These are phyloP conservation scores for Galerucella calmariensis DNA, from an alignment of 2,888 invertebrate genomes.

Conservation along the genomic window DNA sequence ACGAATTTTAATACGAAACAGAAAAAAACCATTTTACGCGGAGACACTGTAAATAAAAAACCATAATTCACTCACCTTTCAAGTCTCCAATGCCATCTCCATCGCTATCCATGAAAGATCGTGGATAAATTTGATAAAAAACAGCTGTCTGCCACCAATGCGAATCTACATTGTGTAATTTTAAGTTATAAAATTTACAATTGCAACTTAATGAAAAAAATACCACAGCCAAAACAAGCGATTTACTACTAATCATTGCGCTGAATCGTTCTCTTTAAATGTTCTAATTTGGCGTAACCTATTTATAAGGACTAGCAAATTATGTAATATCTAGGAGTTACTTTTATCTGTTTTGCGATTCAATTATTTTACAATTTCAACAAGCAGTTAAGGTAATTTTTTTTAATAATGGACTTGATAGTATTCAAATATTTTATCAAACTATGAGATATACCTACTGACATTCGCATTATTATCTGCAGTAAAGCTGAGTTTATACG, in stretches of 20 bases:
- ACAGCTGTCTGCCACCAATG: conserved; percentile 88
- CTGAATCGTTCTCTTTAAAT: neutral
- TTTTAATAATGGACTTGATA: too few relatives aligned
- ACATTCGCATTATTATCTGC: too few relatives aligned
- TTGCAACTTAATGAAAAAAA: neutral
- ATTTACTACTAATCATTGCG: neutral
- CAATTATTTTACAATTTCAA: neutral
- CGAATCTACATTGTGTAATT: neutral
- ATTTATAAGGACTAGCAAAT: neutral
- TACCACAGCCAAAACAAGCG: neutral
- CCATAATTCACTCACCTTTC: conserved; percentile 67
- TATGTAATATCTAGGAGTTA: neutral
- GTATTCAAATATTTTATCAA: too few relatives aligned
- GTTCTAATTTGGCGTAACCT: neutral
- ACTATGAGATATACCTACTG: too few relatives aligned
- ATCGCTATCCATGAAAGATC: conserved; percentile 86
- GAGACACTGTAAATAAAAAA: too few relatives aligned
- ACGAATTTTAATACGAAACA: too few relatives aligned
- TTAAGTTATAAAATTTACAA: neutral
- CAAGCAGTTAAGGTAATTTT: too few relatives aligned
- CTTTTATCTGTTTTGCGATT: neutral
- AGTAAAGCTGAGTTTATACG: too few relatives aligned
- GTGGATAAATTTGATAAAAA: conserved; percentile 88
- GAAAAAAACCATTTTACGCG: too few relatives aligned
- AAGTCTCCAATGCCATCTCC: conserved; percentile 91